Evolutionary conservation across 2,113 vertebrate genomes (phyloP), one percentile per base, ranked within the genome.

Genomic region (Suncus etruscus): DNA sequence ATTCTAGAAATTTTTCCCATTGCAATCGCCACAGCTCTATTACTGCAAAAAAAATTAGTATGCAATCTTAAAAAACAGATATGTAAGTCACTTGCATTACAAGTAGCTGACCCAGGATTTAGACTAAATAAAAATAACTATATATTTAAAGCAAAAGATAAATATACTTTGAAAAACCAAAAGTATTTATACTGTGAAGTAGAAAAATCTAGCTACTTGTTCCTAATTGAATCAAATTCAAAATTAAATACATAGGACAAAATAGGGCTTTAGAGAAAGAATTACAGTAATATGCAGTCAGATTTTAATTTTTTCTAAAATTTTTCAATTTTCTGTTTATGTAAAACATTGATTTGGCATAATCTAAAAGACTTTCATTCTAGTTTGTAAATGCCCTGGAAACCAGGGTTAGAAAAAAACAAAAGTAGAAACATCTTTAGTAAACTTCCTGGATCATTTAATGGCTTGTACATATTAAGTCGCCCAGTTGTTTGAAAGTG

Each of bases 391-490:
- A 31, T 86, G 68, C 20, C 65, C 75, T 92, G 39, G 51, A 47
- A 65, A 51, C 68, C 25, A 79, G 22, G 72, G 32, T 87, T 94
- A 96, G 89, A 85, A 92, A 96, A 87, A n/a, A 27, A 66, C 5
- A 27, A 66, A 66, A 87, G 29, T 3, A 20, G 81, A 86, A 91
- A 86, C 11, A 3, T 89, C 96, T 95, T 75, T 66, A 69, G 79
- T 95, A 96, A 96, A 93, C 92, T 95, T 96, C 87, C 92, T 96
- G 91, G 31, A 68, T 84, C 73, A 7, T 93, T 89, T 87, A 91
- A 92, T 68, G 65, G 90, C 78, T 95, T 80, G 83, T 65, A 80
- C 83, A 20, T 74, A 80, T 58, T 92, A 50, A 91, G 10, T 31
- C 15, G 39, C 76, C 75, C 89, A 91, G 90, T 65, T 93, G 75